These are phyloP conservation scores for Centroberyx gerrardi DNA, from an alignment of 2,797 vertebrate genomes.

Conservation along the genomic window DNA sequence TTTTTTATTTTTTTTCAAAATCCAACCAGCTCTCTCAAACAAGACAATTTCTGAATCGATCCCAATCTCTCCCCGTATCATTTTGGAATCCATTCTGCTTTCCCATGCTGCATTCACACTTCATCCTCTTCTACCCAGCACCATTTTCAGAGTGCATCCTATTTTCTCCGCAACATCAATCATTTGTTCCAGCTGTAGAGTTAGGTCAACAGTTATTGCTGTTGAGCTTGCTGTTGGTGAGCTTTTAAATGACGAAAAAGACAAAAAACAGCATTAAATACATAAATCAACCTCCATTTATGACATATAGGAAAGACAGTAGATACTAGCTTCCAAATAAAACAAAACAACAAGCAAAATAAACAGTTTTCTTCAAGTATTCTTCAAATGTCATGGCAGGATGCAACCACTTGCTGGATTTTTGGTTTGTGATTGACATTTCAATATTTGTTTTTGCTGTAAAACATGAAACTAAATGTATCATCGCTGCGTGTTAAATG, in stretches of 20 bases:
- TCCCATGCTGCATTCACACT: neutral
- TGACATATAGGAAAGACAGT: too few species aligned
- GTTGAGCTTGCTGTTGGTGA: slow-evolving; percentile 1
- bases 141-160: slow-evolving; percentile 38
- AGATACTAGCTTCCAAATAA: too few species aligned
- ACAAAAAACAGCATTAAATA: neutral
- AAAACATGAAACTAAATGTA: too few species aligned
- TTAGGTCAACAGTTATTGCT: neutral
- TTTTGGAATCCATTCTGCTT: neutral
- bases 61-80: too few species aligned
- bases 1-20: neutral
- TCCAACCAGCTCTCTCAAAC: slow-evolving; percentile 1
- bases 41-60: slow-evolving; percentile 6
- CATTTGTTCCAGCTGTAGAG: slow-evolving; percentile 10
- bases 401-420: too few species aligned
- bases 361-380: too few species aligned
- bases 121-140: neutral
- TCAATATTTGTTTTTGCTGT: too few species aligned
- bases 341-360: too few species aligned
- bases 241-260: neutral
- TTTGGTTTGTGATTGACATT: too few species aligned
- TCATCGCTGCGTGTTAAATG: too few species aligned
- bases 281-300: too few species aligned
- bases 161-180: slow-evolving; percentile 30
- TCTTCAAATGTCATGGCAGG: too few species aligned